These are phyloP conservation scores for Spodoptera frugiperda DNA, from an alignment of 1,140 invertebrate species.

Conservation along the genomic window DNA sequence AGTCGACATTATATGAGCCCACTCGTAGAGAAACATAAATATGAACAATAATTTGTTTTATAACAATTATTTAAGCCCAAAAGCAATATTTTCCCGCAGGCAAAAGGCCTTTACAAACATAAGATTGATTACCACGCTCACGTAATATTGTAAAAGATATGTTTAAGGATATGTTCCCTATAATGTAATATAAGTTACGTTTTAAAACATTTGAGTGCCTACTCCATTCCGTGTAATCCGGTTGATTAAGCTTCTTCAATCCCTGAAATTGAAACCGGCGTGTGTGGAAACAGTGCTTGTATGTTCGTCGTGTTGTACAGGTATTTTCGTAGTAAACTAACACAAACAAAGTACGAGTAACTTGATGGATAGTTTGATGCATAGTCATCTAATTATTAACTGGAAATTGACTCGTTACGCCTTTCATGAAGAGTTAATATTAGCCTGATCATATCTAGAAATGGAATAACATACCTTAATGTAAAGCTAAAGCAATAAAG, in stretches of 20 bases:
- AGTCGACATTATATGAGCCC: too few relatives aligned
- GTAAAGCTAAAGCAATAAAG: too few relatives aligned
- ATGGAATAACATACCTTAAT: too few relatives aligned
- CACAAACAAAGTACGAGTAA: constrained; percentile 4
- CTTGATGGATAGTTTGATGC: constrained; percentile 13
- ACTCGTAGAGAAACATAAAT: too few relatives aligned
- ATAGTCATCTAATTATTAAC: constrained; percentile 3
- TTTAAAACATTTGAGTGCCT: too few relatives aligned
- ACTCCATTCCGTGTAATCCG: neutral
- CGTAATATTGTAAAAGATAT: too few relatives aligned
- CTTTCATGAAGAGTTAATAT: neutral
- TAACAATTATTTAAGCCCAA: too few relatives aligned
- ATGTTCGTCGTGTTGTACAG: neutral
- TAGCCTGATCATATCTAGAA: neutral
- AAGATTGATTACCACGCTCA: too few relatives aligned
- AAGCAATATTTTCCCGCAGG: too few relatives aligned
- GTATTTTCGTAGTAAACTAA: neutral
- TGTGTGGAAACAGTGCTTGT: neutral
- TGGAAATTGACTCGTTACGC: neutral
- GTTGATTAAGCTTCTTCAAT: constrained; percentile 1
- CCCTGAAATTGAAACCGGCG: constrained; percentile 13
- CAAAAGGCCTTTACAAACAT: too few relatives aligned
- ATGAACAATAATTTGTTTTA: too few relatives aligned
- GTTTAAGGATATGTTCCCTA: too few relatives aligned
- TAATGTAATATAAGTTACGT: constrained; percentile 7